Conservation (phyloP, 2,888 invertebrate species). For the Cancer borealis region DNA sequence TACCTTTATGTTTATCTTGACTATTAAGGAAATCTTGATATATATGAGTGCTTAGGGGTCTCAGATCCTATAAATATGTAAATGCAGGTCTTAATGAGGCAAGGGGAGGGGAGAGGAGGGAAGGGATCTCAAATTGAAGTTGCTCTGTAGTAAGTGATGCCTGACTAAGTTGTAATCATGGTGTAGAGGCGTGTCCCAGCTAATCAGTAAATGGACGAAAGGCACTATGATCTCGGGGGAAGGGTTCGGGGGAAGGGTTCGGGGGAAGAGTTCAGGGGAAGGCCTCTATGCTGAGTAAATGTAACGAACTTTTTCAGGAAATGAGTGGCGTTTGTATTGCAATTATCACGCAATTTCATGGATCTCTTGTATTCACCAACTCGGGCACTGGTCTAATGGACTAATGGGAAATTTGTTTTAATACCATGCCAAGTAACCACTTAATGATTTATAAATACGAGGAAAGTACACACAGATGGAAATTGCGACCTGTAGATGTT, state of each 20-base stretch:
- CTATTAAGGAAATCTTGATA: too few species aligned
- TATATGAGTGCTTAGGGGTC: too few species aligned
- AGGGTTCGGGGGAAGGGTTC: background rate
- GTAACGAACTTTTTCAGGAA: background rate
- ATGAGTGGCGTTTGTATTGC: background rate
- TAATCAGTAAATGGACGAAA: background rate
- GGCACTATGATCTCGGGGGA: background rate
- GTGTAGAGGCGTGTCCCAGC: background rate
- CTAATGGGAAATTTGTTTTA: background rate
- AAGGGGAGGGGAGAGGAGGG: too few species aligned
- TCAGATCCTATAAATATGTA: too few species aligned
- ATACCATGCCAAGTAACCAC: too few species aligned
- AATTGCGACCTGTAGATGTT: background rate
- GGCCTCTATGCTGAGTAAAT: background rate
- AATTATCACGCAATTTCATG: background rate
- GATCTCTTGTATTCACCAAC: background rate
- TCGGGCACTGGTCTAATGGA: background rate
- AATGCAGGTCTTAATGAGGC: too few species aligned
- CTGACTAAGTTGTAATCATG: slow-evolving; percentile 7
- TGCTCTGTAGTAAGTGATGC: background rate
- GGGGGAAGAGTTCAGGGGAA: too few species aligned
- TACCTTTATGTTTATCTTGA: too few species aligned
- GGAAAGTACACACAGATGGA: background rate
- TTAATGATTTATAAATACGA: too few species aligned
- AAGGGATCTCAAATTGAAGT: too few species aligned